phyloP scores from a whole-genome alignment of 2,113 vertebrate species.

The Heterocephalus glaber region DNA sequence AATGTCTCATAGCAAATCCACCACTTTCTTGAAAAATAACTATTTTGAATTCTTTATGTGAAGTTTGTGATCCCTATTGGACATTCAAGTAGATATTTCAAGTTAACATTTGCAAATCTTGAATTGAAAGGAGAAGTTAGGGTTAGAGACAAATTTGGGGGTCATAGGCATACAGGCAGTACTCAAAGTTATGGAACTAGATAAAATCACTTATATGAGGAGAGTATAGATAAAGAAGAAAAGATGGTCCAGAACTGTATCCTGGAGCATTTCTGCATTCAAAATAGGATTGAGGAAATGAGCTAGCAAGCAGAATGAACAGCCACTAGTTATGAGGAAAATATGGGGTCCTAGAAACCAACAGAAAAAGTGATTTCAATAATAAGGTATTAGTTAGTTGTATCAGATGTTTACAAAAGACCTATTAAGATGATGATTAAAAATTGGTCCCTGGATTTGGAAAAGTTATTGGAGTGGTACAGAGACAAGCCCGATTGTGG shows the following conservation, averaged over 20 bases:
- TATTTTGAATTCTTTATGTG: background rate
- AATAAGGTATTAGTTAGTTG: background rate
- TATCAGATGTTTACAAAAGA: conserved; percentile 1
- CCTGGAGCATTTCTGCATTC: conserved; percentile 34
- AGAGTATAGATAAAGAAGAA: background rate
- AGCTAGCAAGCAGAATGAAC: conserved; percentile 48
- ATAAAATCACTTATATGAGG: conserved; percentile 16
- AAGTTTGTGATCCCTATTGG: background rate
- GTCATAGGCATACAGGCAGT: background rate
- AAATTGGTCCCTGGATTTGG: background rate
- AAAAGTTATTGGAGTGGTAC: conserved; percentile 6
- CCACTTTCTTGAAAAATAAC: conserved; percentile 18
- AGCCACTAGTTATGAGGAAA: conserved; percentile 24
- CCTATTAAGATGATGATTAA: background rate
- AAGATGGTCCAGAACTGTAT: conserved; percentile 19
- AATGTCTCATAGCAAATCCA: conserved; percentile 19
- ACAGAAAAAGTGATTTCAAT: conserved; percentile 33
- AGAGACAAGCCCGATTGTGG: background rate
- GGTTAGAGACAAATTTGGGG: background rate
- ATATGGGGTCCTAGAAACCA: conserved; percentile 28
- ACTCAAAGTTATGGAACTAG: background rate
- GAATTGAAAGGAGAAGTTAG: conserved; percentile 17
- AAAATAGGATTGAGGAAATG: conserved; percentile 54
- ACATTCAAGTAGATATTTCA: conserved; percentile 28
- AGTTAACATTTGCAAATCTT: background rate